Base-by-base conservation (phyloP, 2,888 invertebrate genomes). In the Metacarcinus magister region DNA sequence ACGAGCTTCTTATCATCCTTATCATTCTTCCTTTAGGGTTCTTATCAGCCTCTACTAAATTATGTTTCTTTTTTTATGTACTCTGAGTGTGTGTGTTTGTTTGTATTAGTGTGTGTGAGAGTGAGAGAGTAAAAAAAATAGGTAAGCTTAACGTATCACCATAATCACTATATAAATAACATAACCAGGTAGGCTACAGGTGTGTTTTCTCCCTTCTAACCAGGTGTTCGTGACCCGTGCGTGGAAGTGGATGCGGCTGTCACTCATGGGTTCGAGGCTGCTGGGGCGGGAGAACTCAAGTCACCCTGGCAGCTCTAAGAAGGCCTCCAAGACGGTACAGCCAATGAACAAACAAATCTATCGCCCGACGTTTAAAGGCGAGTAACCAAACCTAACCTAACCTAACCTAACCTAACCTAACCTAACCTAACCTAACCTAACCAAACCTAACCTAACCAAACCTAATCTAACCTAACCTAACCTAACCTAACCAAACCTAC, bases 211-310 rank as follows among this genome's bases (percentile, higher is more conserved):
- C 32, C 32, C 60, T 28, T 13, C 32, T 44, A 2, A 44, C 23
- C 46, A 94, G 94, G 90, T 94, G 89, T 94, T 94, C 60, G 60
- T 89, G 32, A 94, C 95, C 0, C 67, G 95, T 0, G 92, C 75
- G 16, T 92, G 95, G 91, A 44, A 46, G 4, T 95, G 91, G 91
- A 60, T 95, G 54, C 60, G 91, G n/a, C 32, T 91, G 32, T 91
- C 95, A 3, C 92, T 92, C 16, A 75, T 92, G 60, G 95, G 92
- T 5, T 95, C 95, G 0, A 23, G 92, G 16, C 46, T 92, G 10
- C 89, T 94, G n/a, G 89, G 54, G 19, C 48, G 94, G 39, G 94
- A 94, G 43, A 94, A 54, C 43, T 94, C 90, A 10, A 94, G 90
- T n/a, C 94, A 54, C 48, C 54, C 90, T 0, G 90, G 90, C 13